phyloP scores from a whole-genome alignment of 2,113 vertebrate species.

The Pelobates fuscus region DNA sequence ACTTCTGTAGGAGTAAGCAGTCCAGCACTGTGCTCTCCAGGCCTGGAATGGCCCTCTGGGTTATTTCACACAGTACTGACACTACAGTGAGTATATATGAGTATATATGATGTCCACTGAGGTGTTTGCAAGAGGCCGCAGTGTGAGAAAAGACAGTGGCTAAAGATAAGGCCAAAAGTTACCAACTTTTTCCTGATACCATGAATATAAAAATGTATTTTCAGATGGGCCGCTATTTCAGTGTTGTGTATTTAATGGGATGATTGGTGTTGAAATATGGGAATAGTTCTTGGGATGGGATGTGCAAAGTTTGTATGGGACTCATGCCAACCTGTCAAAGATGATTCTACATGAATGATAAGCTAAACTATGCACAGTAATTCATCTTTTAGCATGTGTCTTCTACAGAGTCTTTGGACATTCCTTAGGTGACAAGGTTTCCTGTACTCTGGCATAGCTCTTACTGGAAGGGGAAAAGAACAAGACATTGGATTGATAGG shows the following conservation, averaged over 20 bases:
- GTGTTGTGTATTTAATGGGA: neutral
- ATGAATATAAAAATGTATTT: too few relatives aligned
- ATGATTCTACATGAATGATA: neutral
- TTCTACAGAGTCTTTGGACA: neutral
- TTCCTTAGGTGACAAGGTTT: neutral
- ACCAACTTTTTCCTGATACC: too few relatives aligned
- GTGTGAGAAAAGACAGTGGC: too few relatives aligned
- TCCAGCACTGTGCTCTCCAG: too few relatives aligned
- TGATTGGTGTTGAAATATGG: neutral
- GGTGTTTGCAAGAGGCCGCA: too few relatives aligned
- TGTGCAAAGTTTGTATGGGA: neutral
- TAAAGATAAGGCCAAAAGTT: too few relatives aligned
- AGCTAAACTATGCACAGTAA: neutral
- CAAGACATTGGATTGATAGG: neutral
- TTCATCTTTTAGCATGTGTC: conserved; percentile 6
- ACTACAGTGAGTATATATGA: too few relatives aligned
- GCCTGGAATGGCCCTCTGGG: too few relatives aligned
- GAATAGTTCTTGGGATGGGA: neutral
- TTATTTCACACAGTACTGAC: too few relatives aligned
- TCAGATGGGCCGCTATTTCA: too few relatives aligned
- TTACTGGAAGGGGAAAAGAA: neutral
- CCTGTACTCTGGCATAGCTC: neutral
- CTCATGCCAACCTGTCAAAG: neutral
- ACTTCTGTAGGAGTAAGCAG: too few relatives aligned
- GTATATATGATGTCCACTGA: too few relatives aligned